phyloP scores from a whole-genome alignment of 2,797 vertebrate species.

The Apogon talboti region DNA sequence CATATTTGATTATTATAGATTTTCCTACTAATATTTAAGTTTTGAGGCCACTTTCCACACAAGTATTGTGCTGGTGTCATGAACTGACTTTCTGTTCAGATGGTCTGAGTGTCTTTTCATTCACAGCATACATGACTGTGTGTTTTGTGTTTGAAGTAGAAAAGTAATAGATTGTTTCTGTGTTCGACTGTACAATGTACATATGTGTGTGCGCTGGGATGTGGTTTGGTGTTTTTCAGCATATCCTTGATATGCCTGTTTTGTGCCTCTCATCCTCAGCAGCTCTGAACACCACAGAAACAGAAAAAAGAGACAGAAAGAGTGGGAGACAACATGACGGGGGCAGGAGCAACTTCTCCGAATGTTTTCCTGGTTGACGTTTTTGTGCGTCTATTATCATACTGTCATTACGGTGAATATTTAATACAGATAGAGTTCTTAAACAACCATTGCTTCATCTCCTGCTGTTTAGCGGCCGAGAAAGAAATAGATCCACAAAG shows the following conservation, averaged over 20 bases:
- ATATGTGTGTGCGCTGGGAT: slow-evolving; percentile 35
- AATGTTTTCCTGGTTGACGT: slow-evolving; percentile 23
- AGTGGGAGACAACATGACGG: slow-evolving; percentile 29
- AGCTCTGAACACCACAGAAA: slow-evolving; percentile 52
- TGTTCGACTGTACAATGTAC: slow-evolving; percentile 2
- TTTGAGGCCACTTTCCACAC: too few species aligned
- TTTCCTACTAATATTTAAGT: too few species aligned
- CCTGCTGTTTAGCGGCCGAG: too few species aligned
- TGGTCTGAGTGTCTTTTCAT: background rate
- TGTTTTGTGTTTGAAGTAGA: background rate
- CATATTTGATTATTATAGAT: too few species aligned
- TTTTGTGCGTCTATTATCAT: background rate
- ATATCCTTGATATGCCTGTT: slow-evolving; percentile 57
- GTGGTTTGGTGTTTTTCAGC: slow-evolving; percentile 58
- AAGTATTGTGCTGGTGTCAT: too few species aligned
- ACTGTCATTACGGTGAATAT: background rate
- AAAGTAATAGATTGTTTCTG: too few species aligned
- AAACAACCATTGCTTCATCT: background rate
- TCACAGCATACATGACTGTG: background rate
- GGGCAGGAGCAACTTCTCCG: slow-evolving; percentile 13
- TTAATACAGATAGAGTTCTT: background rate
- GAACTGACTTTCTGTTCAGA: too few species aligned
- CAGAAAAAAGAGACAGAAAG: slow-evolving; percentile 17
- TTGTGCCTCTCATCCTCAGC: slow-evolving; percentile 48
- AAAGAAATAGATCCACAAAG: too few species aligned